phyloP scores from a whole-genome alignment of 2,797 vertebrate species.

The Distichodus sexfasciatus region DNA sequence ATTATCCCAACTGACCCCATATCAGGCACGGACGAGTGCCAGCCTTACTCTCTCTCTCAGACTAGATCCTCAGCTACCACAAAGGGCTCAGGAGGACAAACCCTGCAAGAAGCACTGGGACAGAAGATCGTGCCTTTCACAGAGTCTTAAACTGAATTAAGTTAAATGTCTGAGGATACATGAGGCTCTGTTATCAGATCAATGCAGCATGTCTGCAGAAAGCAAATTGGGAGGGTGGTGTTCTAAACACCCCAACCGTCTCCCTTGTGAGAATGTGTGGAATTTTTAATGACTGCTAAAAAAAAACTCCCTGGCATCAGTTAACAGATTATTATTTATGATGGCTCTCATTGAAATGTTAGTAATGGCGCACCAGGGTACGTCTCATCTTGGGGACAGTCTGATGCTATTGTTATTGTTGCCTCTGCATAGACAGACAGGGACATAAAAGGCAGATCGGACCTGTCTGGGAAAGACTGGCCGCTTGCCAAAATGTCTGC shows the following conservation, averaged over 20 bases:
- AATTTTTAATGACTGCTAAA: background rate
- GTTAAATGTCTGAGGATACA: background rate
- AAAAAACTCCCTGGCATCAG: conserved; percentile 1
- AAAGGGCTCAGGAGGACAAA: conserved; percentile 27
- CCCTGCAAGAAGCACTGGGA: conserved; percentile 12
- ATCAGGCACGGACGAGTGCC: conserved; percentile 52
- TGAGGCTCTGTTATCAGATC: conserved; percentile 6
- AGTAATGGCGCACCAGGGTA: conserved; percentile 29
- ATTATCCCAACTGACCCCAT: conserved; percentile 66
- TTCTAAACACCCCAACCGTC: conserved; percentile 6
- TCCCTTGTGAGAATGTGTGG: conserved; percentile 1
- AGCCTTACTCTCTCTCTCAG: conserved; percentile 56
- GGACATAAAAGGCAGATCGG: conserved; percentile 63
- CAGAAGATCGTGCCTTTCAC: background rate
- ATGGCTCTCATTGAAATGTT: conserved; percentile 21
- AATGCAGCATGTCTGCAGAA: background rate
- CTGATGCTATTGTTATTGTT: conserved; percentile 42
- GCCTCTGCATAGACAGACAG: conserved; percentile 39
- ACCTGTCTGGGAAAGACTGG: conserved; percentile 72
- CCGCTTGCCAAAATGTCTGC: conserved; percentile 72
- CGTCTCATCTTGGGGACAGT: conserved; percentile 36
- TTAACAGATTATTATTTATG: conserved; percentile 20
- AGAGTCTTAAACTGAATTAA: background rate
- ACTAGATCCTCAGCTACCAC: conserved; percentile 20
- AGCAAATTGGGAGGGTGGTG: background rate